A percentile compares a stretch with the other conserved stretches of the same genome.
phyloP scores from a whole-genome alignment of 2,113 vertebrate species.

The Arvicanthis niloticus region DNA sequence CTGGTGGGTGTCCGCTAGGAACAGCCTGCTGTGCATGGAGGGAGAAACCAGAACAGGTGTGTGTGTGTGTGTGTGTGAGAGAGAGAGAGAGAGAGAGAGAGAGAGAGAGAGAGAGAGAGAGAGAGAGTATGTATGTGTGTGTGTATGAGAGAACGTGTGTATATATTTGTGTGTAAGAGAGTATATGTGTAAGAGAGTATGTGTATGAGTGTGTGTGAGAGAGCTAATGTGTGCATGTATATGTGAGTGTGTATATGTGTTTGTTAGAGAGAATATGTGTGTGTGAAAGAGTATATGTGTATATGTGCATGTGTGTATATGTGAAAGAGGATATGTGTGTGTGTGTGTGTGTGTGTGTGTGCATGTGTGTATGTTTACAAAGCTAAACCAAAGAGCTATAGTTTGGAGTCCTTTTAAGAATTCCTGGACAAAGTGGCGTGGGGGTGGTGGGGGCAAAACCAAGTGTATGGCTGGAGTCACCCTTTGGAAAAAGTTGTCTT shows the following conservation, averaged over 20 bases:
- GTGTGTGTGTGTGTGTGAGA: neutral
- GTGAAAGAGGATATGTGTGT: neutral
- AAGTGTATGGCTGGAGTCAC: neutral
- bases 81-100: neutral
- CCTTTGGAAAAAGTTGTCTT: conserved; percentile 6
- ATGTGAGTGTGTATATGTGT: neutral
- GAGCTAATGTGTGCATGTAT: too few species aligned
- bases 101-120: too few species aligned
- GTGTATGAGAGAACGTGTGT: neutral
- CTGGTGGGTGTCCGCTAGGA: rapidly evolving
- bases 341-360: neutral
- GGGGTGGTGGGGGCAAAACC: neutral
- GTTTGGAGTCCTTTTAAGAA: conserved; percentile 43
- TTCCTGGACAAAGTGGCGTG: neutral
- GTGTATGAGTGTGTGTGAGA: neutral
- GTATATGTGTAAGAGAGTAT: neutral
- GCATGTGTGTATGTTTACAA: neutral
- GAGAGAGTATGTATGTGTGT: neutral
- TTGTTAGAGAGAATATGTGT: too few species aligned
- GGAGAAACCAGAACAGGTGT: neutral
- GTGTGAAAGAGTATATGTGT: neutral
- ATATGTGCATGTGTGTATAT: neutral
- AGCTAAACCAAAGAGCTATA: conserved; percentile 3
- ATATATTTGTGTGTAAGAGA: too few species aligned
- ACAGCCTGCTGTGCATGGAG: neutral